Evolutionary conservation across 2,888 invertebrate species (phyloP).

Genomic region (Drosophila koepferae): DNA sequence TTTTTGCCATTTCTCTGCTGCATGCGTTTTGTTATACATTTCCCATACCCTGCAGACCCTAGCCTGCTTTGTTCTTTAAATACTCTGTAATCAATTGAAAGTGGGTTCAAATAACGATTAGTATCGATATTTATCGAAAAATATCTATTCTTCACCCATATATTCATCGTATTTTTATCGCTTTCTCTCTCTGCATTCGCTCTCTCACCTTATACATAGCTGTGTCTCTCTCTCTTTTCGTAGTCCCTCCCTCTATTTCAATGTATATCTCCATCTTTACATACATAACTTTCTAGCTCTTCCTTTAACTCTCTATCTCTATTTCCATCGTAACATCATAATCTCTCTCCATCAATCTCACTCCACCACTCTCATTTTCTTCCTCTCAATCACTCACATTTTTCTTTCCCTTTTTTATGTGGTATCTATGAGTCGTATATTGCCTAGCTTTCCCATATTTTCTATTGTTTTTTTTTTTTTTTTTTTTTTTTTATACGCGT

Average conservation of each 20-base stretch:
- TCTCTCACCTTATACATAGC: too few species aligned
- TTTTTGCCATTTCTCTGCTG: conserved; percentile 69
- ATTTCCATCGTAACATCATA: neutral
- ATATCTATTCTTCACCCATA: neutral
- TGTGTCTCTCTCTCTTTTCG: neutral
- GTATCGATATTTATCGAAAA: neutral
- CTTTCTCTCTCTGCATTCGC: neutral
- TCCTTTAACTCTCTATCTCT: neutral
- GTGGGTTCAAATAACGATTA: too few species aligned
- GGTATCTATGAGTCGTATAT: neutral
- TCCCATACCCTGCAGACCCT: neutral
- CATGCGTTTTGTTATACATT: conserved; percentile 41
- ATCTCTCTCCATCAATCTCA: neutral
- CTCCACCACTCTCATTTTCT: neutral
- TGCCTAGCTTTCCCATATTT: neutral
- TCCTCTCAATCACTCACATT: neutral
- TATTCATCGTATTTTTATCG: neutral
- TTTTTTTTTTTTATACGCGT: conserved; percentile 8
- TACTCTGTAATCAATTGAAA: neutral
- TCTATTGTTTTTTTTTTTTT: conserved; percentile 11
- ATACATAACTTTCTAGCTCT: neutral
- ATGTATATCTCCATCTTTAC: too few species aligned
- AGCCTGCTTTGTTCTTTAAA: conserved; percentile 18
- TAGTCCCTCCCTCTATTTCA: neutral
- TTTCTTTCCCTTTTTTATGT: neutral